Percentiles rank a stretch among this genome's conserved stretches.
Conservation (phyloP, 2,113 vertebrate genomes). For the Limanda limanda region DNA sequence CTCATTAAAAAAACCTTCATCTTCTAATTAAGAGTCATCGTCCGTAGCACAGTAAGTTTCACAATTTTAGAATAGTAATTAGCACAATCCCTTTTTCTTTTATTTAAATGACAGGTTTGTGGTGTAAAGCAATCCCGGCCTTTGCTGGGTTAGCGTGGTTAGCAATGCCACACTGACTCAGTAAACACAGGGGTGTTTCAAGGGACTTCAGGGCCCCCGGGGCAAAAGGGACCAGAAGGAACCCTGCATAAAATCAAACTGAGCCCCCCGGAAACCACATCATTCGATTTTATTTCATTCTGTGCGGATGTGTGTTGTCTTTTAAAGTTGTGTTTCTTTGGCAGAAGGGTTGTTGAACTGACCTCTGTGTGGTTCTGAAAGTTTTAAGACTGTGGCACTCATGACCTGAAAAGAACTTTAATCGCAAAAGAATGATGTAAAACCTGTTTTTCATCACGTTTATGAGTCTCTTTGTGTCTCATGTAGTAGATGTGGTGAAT, state of each 20-base stretch:
- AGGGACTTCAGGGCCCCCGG: neutral
- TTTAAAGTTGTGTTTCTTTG: too few species aligned
- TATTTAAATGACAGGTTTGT: neutral
- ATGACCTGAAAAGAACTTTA: too few species aligned
- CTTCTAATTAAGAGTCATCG: slow-evolving; percentile 27
- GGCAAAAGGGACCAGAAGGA: too few species aligned
- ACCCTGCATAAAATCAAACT: neutral
- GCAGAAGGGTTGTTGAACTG: too few species aligned
- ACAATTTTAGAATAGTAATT: slow-evolving; percentile 6
- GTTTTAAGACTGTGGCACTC: too few species aligned
- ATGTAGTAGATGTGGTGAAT: neutral
- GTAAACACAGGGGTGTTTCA: neutral
- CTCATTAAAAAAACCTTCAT: neutral
- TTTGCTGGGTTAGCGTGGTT: neutral
- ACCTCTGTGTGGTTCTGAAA: too few species aligned
- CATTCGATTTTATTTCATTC: neutral
- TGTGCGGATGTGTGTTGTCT: too few species aligned
- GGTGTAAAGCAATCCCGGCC: neutral
- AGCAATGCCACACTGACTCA: neutral
- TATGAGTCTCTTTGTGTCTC: neutral
- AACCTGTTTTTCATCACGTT: neutral
- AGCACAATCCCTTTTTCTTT: neutral
- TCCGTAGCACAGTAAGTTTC: slow-evolving; percentile 4
- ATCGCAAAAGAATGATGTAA: too few species aligned
- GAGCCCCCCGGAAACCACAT: neutral